Conservation (phyloP, 2,113 vertebrate species). For the Todiramphus chloris region DNA sequence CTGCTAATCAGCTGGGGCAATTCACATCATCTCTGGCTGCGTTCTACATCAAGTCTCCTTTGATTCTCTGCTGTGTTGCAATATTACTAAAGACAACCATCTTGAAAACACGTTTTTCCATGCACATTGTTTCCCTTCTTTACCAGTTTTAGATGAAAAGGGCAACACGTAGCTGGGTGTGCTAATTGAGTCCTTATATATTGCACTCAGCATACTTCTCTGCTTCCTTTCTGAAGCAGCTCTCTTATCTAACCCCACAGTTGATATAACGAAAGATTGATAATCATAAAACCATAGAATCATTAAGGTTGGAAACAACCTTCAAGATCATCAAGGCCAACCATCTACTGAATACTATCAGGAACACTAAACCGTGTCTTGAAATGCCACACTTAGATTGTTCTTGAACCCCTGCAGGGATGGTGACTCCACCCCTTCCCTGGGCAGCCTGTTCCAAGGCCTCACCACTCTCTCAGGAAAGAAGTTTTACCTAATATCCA, state of each 20-base stretch:
- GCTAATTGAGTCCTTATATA: background rate
- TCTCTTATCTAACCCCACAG: background rate
- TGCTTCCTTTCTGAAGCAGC: background rate
- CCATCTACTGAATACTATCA: too few relatives aligned
- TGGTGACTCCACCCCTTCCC: too few relatives aligned
- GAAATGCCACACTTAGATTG: too few relatives aligned
- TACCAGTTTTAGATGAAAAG: background rate
- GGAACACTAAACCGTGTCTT: too few relatives aligned
- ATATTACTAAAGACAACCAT: background rate
- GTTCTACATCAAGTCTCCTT: constrained; percentile 21
- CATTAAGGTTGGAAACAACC: too few relatives aligned
- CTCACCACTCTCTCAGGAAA: too few relatives aligned
- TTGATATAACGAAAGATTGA: background rate
- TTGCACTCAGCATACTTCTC: background rate
- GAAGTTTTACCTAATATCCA: too few relatives aligned
- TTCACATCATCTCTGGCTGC: background rate
- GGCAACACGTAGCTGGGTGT: background rate
- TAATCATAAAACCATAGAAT: background rate
- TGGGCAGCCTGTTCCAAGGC: too few relatives aligned
- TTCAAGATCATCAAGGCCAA: too few relatives aligned
- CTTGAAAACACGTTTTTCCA: background rate
- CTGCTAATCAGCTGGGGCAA: constrained; percentile 31
- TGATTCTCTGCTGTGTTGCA: background rate
- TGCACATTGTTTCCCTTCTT: background rate
- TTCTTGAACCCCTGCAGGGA: too few relatives aligned